Percentiles rank a stretch among this genome's conserved stretches.
Conservation (phyloP, 2,888 invertebrate genomes). For the Lasioglossum oenotherae region DNA sequence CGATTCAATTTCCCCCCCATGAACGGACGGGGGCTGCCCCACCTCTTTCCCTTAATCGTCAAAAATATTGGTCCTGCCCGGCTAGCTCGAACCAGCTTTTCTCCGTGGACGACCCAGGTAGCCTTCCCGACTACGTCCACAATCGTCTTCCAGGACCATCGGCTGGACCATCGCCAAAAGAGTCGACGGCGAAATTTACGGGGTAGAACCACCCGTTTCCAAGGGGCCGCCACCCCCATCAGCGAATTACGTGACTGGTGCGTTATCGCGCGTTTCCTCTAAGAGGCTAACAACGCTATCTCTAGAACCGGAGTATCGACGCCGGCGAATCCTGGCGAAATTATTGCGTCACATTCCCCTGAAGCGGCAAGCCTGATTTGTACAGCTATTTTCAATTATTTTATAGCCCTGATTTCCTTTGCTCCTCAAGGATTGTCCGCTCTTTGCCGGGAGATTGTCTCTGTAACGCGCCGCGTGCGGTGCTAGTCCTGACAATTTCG, state of each 20-base stretch:
- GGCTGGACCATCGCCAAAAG: slow-evolving; percentile 64
- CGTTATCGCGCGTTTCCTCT: slow-evolving; percentile 18
- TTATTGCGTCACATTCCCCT: slow-evolving; percentile 21
- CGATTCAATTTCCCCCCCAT: slow-evolving; percentile 76
- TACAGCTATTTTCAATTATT: background rate
- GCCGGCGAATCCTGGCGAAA: slow-evolving; percentile 21
- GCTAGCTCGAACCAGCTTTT: slow-evolving; percentile 39
- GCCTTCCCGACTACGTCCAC: background rate
- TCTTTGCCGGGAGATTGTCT: background rate
- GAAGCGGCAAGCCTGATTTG: slow-evolving; percentile 10
- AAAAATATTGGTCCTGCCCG: slow-evolving; percentile 77
- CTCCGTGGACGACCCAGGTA: slow-evolving; percentile 37
- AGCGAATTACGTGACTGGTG: slow-evolving; percentile 66
- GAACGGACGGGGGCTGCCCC: slow-evolving; percentile 6
- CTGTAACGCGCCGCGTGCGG: too few relatives aligned
- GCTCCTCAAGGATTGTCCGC: background rate
- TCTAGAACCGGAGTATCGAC: slow-evolving; percentile 3
- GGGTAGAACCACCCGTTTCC: background rate
- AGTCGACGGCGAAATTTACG: slow-evolving; percentile 57
- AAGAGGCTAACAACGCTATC: slow-evolving; percentile 18
- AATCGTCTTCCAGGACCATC: slow-evolving; percentile 44
- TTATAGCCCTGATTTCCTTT: background rate
- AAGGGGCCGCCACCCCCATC: background rate
- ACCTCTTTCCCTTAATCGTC: slow-evolving; percentile 74
- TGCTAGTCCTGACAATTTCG: too few relatives aligned